These are phyloP conservation scores for Rhagologus leucostigma DNA, from an alignment of 2,113 vertebrate species.

Conservation along the genomic window DNA sequence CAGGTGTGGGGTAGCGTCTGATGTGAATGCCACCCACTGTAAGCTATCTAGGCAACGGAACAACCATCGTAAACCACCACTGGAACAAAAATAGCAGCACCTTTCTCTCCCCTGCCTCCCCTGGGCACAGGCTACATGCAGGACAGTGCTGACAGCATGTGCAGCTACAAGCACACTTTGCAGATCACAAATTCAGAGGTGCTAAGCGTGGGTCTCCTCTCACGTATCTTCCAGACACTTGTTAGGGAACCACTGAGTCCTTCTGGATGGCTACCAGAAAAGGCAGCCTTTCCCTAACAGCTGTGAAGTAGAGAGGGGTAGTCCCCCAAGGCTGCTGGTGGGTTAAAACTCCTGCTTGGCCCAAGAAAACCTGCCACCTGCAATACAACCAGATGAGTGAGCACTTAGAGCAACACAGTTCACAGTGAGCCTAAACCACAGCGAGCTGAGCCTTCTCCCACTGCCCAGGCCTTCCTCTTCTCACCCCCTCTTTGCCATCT, in stretches of 20 bases:
- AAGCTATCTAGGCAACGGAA: background rate
- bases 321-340: background rate
- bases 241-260: background rate
- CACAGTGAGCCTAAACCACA: background rate
- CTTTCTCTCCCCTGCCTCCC: background rate
- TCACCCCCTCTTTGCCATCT: rapidly evolving
- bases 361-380: background rate
- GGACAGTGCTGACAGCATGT: background rate
- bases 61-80: background rate
- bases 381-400: rapidly evolving
- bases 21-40: constrained; percentile 46
- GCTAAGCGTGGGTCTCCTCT: background rate
- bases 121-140: background rate
- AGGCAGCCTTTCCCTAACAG: background rate
- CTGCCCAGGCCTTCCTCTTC: background rate
- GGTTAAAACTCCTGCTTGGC: background rate
- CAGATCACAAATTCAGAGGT: background rate
- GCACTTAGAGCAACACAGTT: background rate
- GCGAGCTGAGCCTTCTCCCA: background rate
- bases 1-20: background rate
- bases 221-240: background rate
- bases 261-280: background rate
- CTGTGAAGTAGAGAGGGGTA: background rate
- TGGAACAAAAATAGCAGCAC: constrained; percentile 30
- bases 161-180: background rate